Conservation (phyloP, 2,888 invertebrate species). For the Volucella zonaria region DNA sequence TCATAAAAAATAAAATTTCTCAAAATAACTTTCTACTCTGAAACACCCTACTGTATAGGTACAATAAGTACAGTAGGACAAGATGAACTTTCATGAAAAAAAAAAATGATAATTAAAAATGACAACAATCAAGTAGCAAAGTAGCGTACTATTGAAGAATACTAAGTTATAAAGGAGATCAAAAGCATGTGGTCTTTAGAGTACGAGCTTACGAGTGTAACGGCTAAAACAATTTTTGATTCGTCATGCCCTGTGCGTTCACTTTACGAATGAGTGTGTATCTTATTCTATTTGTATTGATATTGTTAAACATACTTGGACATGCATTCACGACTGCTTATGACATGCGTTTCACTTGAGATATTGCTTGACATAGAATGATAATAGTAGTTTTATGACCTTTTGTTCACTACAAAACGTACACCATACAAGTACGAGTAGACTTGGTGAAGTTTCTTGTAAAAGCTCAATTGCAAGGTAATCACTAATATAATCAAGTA, state of each 20-base stretch:
- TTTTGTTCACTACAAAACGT: conserved; percentile 4
- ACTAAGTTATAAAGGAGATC: not conserved
- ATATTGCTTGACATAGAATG: conserved; percentile 22
- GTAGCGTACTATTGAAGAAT: conserved; percentile 14
- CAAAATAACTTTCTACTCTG: conserved; percentile 44
- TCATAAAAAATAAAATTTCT: conserved; percentile 12
- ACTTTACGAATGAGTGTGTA: conserved; percentile 11
- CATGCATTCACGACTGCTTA: conserved; percentile 8
- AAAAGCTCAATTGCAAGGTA: conserved; percentile 21
- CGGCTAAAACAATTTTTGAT: not conserved
- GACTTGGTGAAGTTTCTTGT: conserved; percentile 7
- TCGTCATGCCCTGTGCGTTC: conserved; percentile 31
- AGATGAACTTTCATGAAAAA: too few relatives aligned
- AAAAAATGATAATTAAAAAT: too few relatives aligned
- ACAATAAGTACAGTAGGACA: too few relatives aligned
- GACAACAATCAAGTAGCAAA: not conserved
- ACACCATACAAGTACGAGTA: not conserved
- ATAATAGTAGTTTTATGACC: conserved; percentile 3
- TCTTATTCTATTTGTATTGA: conserved; percentile 19
- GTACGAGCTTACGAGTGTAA: not conserved
- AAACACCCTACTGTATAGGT: too few relatives aligned
- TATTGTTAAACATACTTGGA: conserved; percentile 19
- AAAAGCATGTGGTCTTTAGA: conserved; percentile 22
- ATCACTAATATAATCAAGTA: not conserved
- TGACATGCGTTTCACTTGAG: conserved; percentile 33